phyloP scores from a whole-genome alignment of 2,888 invertebrate species.

The Dyspetes luteomarginatus region DNA sequence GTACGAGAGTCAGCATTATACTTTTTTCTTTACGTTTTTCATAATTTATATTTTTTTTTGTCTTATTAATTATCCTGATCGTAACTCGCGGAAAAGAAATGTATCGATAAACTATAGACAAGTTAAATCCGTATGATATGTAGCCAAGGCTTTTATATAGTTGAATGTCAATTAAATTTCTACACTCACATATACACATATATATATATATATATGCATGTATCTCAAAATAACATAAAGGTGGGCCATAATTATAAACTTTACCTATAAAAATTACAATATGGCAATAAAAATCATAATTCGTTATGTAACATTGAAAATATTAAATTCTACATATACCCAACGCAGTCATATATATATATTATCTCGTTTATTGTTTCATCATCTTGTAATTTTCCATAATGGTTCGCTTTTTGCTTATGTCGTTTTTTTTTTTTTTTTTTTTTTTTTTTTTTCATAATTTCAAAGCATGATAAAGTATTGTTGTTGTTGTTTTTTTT shows the following conservation, averaged over 20 bases:
- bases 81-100: slow-evolving; percentile 23
- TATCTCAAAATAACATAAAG: slow-evolving; percentile 4
- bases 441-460: slow-evolving; percentile 27
- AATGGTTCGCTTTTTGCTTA: slow-evolving; percentile 49
- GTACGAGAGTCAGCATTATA: slow-evolving; percentile 39
- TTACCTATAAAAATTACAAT: background rate
- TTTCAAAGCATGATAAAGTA: slow-evolving; percentile 54
- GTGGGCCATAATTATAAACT: background rate
- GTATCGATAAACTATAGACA: slow-evolving; percentile 42
- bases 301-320: slow-evolving; percentile 39
- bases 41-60: slow-evolving; percentile 5
- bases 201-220: slow-evolving; percentile 3
- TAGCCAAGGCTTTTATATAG: slow-evolving; percentile 65
- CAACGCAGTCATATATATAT: slow-evolving; percentile 60
- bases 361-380: slow-evolving; percentile 61
- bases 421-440: slow-evolving; percentile 27
- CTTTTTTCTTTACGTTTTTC: slow-evolving; percentile 11
- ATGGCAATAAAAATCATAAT: slow-evolving; percentile 37
- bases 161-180: slow-evolving; percentile 48
- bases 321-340: slow-evolving; percentile 53
- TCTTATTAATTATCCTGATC: slow-evolving; percentile 9
- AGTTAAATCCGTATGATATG: slow-evolving; percentile 63
- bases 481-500: slow-evolving; percentile 30
- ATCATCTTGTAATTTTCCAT: slow-evolving; percentile 55
- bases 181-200: background rate